Conservation (phyloP, 2,888 invertebrate genomes). For the Hemistola chrysoprasaria region DNA sequence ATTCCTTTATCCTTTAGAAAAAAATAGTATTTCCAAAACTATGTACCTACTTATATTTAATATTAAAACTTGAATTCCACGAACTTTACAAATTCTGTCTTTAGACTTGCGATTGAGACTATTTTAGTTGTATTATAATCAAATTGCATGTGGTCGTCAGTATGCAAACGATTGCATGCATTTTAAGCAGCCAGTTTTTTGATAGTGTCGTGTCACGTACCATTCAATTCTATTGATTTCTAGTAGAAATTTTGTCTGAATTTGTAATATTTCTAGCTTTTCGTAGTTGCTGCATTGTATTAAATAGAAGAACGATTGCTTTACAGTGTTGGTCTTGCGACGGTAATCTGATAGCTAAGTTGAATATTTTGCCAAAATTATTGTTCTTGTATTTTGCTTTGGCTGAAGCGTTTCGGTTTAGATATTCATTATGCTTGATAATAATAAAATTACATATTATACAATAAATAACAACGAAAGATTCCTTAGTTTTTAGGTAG, state of each 20-base stretch:
- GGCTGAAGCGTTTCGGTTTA: too few species aligned
- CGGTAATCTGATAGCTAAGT: too few species aligned
- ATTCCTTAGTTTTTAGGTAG: too few species aligned
- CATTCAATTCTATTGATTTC: slow-evolving; percentile 42
- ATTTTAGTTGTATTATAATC: slow-evolving; percentile 15
- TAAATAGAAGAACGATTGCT: background rate
- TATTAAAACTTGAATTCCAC: too few species aligned
- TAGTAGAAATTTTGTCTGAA: slow-evolving; percentile 12
- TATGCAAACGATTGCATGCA: slow-evolving; percentile 59
- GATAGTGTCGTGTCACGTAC: slow-evolving; percentile 32
- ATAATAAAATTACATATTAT: too few species aligned
- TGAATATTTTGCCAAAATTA: background rate
- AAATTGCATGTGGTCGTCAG: slow-evolving; percentile 54
- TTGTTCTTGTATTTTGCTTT: background rate
- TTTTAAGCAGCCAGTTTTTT: slow-evolving; percentile 40
- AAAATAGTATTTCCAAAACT: slow-evolving; percentile 5
- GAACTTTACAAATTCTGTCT: slow-evolving; percentile 2
- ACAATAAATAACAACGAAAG: too few species aligned
- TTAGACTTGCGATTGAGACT: slow-evolving; percentile 19
- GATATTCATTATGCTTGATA: too few species aligned
- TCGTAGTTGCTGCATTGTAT: slow-evolving; percentile 12
- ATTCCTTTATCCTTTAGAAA: slow-evolving; percentile 4
- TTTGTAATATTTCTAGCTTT: slow-evolving; percentile 10
- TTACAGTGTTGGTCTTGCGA: too few species aligned
- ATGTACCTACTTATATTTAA: too few species aligned